Conservation (phyloP, 2,113 vertebrate genomes). For the Phyllopteryx taeniolatus region DNA sequence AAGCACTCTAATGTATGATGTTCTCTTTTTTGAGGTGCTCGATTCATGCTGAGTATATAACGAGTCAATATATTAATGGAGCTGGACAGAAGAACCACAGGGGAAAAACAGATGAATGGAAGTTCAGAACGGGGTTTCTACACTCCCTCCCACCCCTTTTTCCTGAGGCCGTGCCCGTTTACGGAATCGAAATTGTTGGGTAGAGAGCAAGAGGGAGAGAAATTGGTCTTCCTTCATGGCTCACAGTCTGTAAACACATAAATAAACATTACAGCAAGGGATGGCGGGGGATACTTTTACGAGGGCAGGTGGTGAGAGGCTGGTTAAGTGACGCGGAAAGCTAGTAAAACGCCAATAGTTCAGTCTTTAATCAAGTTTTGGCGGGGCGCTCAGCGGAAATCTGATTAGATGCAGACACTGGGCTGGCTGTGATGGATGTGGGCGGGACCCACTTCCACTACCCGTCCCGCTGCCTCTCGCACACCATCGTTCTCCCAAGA, state of each 20-base stretch:
- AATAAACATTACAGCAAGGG: slow-evolving; percentile 11
- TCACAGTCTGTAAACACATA: slow-evolving; percentile 15
- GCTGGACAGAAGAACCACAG: background rate
- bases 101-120: background rate
- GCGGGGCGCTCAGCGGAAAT: slow-evolving; percentile 11
- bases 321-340: slow-evolving; percentile 18
- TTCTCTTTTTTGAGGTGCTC: background rate
- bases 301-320: slow-evolving; percentile 17
- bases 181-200: slow-evolving; percentile 1
- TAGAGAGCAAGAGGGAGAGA: background rate
- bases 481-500: slow-evolving; percentile 1
- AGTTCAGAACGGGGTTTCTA: background rate
- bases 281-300: slow-evolving; percentile 9
- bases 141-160: background rate
- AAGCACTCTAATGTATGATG: background rate
- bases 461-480: background rate
- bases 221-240: slow-evolving; percentile 6
- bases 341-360: slow-evolving; percentile 14
- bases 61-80: background rate
- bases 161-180: slow-evolving; percentile 1
- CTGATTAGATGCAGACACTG: slow-evolving; percentile 15
- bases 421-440: slow-evolving; percentile 8
- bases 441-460: background rate
- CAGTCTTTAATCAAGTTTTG: slow-evolving; percentile 19
- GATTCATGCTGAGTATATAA: background rate